Percentiles rank a stretch among this genome's conserved stretches.
Evolutionary conservation across 2,797 vertebrate species (phyloP).

Genomic region (Corythornis leucogaster): DNA sequence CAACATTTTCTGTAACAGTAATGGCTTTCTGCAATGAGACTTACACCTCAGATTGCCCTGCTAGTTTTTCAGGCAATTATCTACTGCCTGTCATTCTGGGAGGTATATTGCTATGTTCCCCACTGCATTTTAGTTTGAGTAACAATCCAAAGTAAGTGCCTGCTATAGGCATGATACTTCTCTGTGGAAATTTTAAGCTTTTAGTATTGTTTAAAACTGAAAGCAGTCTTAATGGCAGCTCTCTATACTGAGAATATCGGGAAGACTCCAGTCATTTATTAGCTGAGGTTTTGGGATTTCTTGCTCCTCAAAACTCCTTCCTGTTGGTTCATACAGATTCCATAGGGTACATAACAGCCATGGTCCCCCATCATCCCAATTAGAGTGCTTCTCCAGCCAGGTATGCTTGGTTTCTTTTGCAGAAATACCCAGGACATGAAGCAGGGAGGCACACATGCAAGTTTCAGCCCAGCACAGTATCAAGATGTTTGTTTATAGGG

Average conservation of each 20-base stretch:
- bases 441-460: not conserved
- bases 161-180: not conserved
- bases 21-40: conserved; percentile 12
- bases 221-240: not conserved
- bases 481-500: not conserved
- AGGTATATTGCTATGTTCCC: not conserved
- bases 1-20: conserved; percentile 33
- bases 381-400: not conserved
- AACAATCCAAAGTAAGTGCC: not conserved
- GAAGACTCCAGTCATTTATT: not conserved
- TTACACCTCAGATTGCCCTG: not conserved
- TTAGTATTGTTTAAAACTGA: not conserved
- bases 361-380: not conserved
- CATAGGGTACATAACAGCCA: not conserved
- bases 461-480: not conserved
- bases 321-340: not conserved
- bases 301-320: not conserved
- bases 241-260: not conserved
- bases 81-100: not conserved
- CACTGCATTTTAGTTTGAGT: not conserved
- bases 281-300: not conserved
- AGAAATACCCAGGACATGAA: not conserved
- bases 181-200: not conserved
- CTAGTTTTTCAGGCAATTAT: conserved; percentile 28
- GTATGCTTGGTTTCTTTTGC: not conserved